phyloP scores from a whole-genome alignment of 2,113 vertebrate genomes.

The Xenotilapia longispinis region DNA sequence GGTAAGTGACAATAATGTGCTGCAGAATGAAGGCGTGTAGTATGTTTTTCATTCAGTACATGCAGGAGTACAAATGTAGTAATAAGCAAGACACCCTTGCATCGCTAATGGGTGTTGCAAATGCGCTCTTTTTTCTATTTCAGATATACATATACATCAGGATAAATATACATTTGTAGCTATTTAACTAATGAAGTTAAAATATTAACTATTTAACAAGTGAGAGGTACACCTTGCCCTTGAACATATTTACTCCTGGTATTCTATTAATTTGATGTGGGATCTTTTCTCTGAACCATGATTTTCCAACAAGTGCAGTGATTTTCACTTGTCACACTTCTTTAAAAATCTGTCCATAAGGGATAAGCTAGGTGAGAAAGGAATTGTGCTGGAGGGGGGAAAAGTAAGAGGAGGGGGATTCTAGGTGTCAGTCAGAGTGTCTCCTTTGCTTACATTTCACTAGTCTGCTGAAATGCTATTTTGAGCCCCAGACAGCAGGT shows the following conservation, averaged over 20 bases:
- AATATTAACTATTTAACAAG: background rate
- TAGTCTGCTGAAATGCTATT: slow-evolving; percentile 73
- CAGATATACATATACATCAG: background rate
- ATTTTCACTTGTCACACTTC: slow-evolving; percentile 50
- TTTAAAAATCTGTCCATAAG: slow-evolving; percentile 34
- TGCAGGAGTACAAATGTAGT: slow-evolving; percentile 29
- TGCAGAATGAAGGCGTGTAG: background rate
- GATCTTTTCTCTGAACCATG: background rate
- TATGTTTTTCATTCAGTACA: slow-evolving; percentile 1
- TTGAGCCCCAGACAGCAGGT: slow-evolving; percentile 70
- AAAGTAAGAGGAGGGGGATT: slow-evolving; percentile 37
- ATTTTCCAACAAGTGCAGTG: slow-evolving; percentile 24
- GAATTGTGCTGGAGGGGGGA: slow-evolving; percentile 23
- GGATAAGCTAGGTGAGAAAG: slow-evolving; percentile 21
- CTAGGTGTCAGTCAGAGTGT: slow-evolving; percentile 66
- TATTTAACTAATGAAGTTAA: background rate
- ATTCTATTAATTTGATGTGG: background rate
- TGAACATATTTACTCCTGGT: background rate
- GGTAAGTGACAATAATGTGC: slow-evolving; percentile 44
- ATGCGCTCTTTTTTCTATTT: background rate
- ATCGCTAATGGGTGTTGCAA: background rate
- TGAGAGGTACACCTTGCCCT: background rate
- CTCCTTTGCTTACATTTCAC: slow-evolving; percentile 73
- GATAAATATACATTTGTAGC: background rate
- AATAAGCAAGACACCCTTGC: background rate